phyloP scores from a whole-genome alignment of 2,797 vertebrate genomes.

The Heliangelus exortis region DNA sequence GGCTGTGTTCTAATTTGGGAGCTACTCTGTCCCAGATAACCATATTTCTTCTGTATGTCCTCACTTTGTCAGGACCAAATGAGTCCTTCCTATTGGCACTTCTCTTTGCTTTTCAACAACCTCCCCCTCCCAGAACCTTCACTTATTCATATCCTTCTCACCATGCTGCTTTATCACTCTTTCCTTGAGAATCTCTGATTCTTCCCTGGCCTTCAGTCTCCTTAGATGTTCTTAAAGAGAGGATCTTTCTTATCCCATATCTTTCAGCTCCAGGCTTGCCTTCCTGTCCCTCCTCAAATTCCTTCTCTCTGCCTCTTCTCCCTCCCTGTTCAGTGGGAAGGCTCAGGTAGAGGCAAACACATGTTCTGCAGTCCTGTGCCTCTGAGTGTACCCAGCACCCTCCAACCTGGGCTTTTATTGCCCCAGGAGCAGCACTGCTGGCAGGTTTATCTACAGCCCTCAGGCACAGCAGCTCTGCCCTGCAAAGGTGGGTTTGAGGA shows the following conservation, averaged over 20 bases:
- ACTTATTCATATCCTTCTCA: constrained; percentile 22
- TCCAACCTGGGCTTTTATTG: neutral
- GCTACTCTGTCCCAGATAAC: constrained; percentile 43
- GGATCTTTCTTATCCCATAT: neutral
- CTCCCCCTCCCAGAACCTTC: neutral
- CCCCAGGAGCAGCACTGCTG: neutral
- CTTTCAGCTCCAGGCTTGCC: constrained; percentile 18
- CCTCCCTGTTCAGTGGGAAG: neutral
- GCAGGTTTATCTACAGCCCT: neutral
- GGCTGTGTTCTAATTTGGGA: constrained; percentile 49
- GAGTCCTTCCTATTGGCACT: constrained; percentile 14
- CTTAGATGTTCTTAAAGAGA: constrained; percentile 38
- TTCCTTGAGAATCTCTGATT: constrained; percentile 18
- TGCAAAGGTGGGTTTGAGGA: neutral
- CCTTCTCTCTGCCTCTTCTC: neutral
- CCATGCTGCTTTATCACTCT: constrained; percentile 45
- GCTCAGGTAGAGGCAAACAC: neutral
- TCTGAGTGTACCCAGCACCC: neutral
- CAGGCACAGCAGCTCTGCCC: neutral
- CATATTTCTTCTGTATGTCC: constrained; percentile 27
- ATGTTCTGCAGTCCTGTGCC: accelerated
- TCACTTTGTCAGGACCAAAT: constrained; percentile 27
- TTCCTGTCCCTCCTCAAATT: neutral
- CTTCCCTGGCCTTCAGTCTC: constrained; percentile 16
- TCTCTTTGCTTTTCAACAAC: constrained; percentile 22